phyloP scores from a whole-genome alignment of 2,888 invertebrate species.

The Meteorus cinctellus region DNA sequence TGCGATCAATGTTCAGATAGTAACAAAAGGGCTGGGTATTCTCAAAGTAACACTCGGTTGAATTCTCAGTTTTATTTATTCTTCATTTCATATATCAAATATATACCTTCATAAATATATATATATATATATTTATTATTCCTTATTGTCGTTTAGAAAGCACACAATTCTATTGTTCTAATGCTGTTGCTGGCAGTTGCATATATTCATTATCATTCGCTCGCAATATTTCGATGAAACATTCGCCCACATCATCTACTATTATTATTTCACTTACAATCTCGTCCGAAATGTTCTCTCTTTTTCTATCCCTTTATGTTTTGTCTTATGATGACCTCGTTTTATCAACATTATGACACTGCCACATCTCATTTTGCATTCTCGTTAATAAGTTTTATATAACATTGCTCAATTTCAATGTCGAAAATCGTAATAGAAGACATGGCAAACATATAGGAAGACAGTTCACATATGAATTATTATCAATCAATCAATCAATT shows the following conservation, averaged over 20 bases:
- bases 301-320: slow-evolving; percentile 1
- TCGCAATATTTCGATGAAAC: slow-evolving; percentile 15
- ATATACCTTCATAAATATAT: slow-evolving; percentile 18
- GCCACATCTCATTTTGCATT: slow-evolving; percentile 28
- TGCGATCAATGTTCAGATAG: slow-evolving; percentile 59
- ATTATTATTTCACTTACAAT: no score
- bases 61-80: slow-evolving; percentile 21
- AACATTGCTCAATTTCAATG: slow-evolving; percentile 39
- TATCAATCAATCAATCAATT: not conserved
- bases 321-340: slow-evolving; percentile 28
- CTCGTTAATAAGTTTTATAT: slow-evolving; percentile 24
- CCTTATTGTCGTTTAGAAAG: slow-evolving; percentile 57
- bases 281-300: slow-evolving; percentile 17
- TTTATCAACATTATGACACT: slow-evolving; percentile 7
- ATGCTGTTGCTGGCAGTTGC: slow-evolving; percentile 46
- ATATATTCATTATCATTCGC: slow-evolving; percentile 55
- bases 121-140: slow-evolving; percentile 46
- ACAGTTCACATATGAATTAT: not conserved
- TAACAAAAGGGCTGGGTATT: slow-evolving; percentile 58
- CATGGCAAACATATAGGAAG: not conserved
- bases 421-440: slow-evolving; percentile 9
- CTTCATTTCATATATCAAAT: slow-evolving; percentile 8
- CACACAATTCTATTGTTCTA: slow-evolving; percentile 47
- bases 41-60: slow-evolving; percentile 43
- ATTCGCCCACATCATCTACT: slow-evolving; percentile 17